Evolutionary conservation across 92 coral and sea anemone genomes (phyloP).

Genomic region (Diadumene lineata): DNA sequence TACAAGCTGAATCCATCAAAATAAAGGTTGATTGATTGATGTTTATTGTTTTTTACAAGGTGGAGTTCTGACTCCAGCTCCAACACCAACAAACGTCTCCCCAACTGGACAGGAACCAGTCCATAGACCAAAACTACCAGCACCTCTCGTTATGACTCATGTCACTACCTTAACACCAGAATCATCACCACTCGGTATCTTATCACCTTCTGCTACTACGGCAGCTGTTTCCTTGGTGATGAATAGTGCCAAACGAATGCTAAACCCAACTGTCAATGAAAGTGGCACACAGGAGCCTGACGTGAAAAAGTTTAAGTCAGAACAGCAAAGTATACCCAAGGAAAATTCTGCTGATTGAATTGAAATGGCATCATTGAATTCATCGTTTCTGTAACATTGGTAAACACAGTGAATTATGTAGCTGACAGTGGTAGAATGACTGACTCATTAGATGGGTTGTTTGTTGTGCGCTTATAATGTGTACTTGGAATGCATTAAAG

Average conservation of each 20-base stretch:
- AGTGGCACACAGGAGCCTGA: constrained; percentile 65
- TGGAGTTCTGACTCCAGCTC: constrained; percentile 94
- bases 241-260: constrained; percentile 93
- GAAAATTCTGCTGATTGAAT: constrained; percentile 19
- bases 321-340: constrained; percentile 17
- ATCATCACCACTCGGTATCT: constrained; percentile 91
- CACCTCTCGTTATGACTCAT: constrained; percentile 73
- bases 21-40: neutral
- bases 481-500: no score
- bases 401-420: constrained; percentile 5
- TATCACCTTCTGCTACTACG: constrained; percentile 99
- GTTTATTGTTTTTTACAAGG: constrained; percentile 33
- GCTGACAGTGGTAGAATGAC: neutral
- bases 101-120: constrained; percentile 79
- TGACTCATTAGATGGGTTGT: no score
- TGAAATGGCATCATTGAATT: neutral
- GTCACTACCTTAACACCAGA: constrained; percentile 87
- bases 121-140: constrained; percentile 56
- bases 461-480: no score
- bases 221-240: constrained; percentile 98
- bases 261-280: constrained; percentile 52
- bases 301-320: constrained; percentile 61
- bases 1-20: no score
- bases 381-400: neutral
- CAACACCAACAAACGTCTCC: constrained; percentile 84